Conservation (phyloP, 2,113 vertebrate genomes). For the Salvator merianae region DNA sequence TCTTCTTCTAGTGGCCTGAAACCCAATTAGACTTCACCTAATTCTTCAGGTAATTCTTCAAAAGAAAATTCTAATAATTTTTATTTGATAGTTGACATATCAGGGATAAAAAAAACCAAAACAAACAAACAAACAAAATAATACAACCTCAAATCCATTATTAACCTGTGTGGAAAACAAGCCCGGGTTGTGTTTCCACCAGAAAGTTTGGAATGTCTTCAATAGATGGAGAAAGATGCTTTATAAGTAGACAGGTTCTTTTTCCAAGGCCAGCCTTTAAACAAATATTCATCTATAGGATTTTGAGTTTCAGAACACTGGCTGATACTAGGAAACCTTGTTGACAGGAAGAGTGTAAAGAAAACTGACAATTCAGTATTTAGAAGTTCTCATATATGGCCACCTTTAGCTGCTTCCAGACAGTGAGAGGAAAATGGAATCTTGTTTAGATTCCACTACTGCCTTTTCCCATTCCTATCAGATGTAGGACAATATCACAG, state of each 20-base stretch:
- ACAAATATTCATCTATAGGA: slow-evolving; percentile 31
- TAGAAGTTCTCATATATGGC: background rate
- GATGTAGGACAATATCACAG: too few species aligned
- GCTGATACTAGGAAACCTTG: slow-evolving; percentile 10
- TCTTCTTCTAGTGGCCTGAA: slow-evolving; percentile 41
- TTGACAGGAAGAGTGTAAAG: background rate
- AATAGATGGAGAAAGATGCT: slow-evolving; percentile 48
- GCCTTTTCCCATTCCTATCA: too few species aligned
- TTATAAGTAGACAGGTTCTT: slow-evolving; percentile 41
- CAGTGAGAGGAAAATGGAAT: too few species aligned
- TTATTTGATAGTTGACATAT: slow-evolving; percentile 68
- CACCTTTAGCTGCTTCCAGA: background rate
- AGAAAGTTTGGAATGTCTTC: slow-evolving; percentile 65
- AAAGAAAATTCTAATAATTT: slow-evolving; percentile 67
- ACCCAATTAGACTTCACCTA: slow-evolving; percentile 71
- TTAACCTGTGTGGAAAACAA: slow-evolving; percentile 66
- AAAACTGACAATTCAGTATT: slow-evolving; percentile 8
- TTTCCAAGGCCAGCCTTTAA: slow-evolving; percentile 56
- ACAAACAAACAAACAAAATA: too few species aligned
- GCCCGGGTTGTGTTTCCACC: slow-evolving; percentile 73
- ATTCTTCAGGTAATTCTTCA: slow-evolving; percentile 78
- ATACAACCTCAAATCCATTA: slow-evolving; percentile 64
- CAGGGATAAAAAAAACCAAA: slow-evolving; percentile 50
- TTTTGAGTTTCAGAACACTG: slow-evolving; percentile 53
- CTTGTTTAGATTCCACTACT: too few species aligned